Evolutionary conservation across 2,888 invertebrate genomes (phyloP), one percentile per base, ranked within the genome.

Genomic region (Autographa pulchrina): DNA sequence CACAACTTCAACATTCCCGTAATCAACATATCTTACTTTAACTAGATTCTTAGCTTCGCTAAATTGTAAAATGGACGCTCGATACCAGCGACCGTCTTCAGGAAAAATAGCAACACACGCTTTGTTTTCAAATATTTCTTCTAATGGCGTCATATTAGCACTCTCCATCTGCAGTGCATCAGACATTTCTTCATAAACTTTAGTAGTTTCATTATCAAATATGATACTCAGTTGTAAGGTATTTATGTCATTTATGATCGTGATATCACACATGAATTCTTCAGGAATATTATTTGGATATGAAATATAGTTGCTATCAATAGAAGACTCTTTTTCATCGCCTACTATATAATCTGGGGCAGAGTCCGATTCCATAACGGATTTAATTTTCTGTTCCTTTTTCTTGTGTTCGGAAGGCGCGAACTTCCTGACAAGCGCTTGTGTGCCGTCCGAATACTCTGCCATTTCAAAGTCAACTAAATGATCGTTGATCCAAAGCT

Each of bases 1-100:
- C 20, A 97, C 91, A 0, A 93, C 83, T 86, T 97, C 97, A 9
- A 94, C 90, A 84, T 98, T 98, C 1, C 98, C 98, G 85, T 96
- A 98, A 90, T 98, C 98, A 0, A 98, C 97, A 89, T 97, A 98
- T 77, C 96, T 93, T 0, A 98, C 97, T 83, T 96, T 96, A 0
- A 97, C 95, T 64, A 89, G 85, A 7, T 92, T 90, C 25, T 93
- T 89, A 0, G 84, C 83, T 52, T 92, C 87, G 77, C 96, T 93
- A 64, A 96, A 92, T 65, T 96, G 94, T 60, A 96, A 88, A 65
- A 98, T 96, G 16, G 95, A 86, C 0, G 97, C 98, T 73, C 98
- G 96, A 88, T 98, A 98, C 98, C 98, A 98, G 48, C 91, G 84
- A 0, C 94, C 92, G 86, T 98, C 97, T 66, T 96, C 96, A 0